A percentile compares a stretch with the other conserved stretches of the same genome.
These are phyloP conservation scores for Cylloceria caligata DNA, from an alignment of 2,888 invertebrate genomes.

Conservation along the genomic window DNA sequence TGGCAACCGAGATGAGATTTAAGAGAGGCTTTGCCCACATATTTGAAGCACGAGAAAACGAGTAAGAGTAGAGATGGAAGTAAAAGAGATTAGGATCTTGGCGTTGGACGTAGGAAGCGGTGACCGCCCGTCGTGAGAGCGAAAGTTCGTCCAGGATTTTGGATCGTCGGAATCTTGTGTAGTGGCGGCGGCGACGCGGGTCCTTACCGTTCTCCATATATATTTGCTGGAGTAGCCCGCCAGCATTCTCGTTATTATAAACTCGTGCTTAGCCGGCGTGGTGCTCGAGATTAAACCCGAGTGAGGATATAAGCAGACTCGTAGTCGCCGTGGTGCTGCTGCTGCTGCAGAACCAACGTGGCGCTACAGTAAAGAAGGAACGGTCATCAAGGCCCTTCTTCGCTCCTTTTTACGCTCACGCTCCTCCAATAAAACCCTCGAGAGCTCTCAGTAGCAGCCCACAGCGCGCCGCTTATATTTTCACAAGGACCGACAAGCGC, in stretches of 20 bases:
- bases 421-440: conserved; percentile 50
- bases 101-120: conserved; percentile 46
- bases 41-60: conserved; percentile 3
- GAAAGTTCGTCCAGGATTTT: conserved; percentile 62
- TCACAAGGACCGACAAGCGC: not conserved
- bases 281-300: conserved; percentile 53
- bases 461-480: too few relatives aligned
- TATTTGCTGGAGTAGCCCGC: conserved; percentile 9
- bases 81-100: conserved; percentile 63
- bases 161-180: conserved; percentile 44
- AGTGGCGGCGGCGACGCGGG: conserved; percentile 29
- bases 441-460: conserved; percentile 19
- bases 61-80: conserved; percentile 34
- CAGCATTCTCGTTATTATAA: conserved; percentile 39
- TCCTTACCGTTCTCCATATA: conserved; percentile 35
- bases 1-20: conserved; percentile 45
- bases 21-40: not conserved
- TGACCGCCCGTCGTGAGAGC: conserved; percentile 68
- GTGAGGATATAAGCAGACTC: conserved; percentile 10
- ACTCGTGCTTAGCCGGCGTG: conserved; percentile 33
- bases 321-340: not conserved
- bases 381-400: conserved; percentile 41
- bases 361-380: conserved; percentile 2
- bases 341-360: conserved; percentile 4
- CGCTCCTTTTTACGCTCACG: conserved; percentile 48